Evolutionary conservation across 2,888 invertebrate species (phyloP), one percentile per base, ranked within the genome.

Genomic region (Ypsolopha sequella): DNA sequence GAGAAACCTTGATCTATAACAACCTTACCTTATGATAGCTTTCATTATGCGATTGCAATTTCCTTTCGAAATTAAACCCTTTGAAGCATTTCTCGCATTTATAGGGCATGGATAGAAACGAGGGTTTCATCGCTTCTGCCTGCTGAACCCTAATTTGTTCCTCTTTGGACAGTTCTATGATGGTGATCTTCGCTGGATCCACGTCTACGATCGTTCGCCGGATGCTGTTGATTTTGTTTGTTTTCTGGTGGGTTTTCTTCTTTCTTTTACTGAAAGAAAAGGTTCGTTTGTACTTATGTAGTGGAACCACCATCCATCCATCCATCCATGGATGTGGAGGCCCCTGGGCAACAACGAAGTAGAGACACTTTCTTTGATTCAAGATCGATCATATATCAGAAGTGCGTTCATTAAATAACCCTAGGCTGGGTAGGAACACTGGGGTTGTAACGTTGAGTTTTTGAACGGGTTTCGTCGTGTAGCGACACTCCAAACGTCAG

Each of bases 21-120:
- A n/a, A n/a, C 10, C 43, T 51, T 47, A 54, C 54, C 36, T 41
- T 50, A 43, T 54, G 54, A 35, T 45, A 52, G 8, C 47, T 54
- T 11, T 54, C 47, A 6, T 41, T 13, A 14, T 54, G 54, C 1
- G 11, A n/a, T n/a, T 7, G 10, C n/a, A 52, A 13, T 41, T 52
- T 54, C 38, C 49, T 50, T 38, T 54, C 50, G 14, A 41, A 54
- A n/a, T 52, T 52, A 41, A 54, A 54, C 36, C 54, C 54, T 46
- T 49, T 50, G n/a, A 41, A 52, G 35, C 54, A 54, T n/a, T 48
- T 48, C 6, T 47, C 41, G n/a, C 54, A 54, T 9, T 46, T 52
- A 39, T 50, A 33, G 9, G 50, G 50, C 50, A 47, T 54, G 6
- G 35, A 36, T 6, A 33, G 13, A 41, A 36, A 52, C 8, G n/a